A percentile compares a stretch with the other conserved stretches of the same genome.
phyloP scores from a whole-genome alignment of 2,797 vertebrate species.

The Scolopax rusticola region DNA sequence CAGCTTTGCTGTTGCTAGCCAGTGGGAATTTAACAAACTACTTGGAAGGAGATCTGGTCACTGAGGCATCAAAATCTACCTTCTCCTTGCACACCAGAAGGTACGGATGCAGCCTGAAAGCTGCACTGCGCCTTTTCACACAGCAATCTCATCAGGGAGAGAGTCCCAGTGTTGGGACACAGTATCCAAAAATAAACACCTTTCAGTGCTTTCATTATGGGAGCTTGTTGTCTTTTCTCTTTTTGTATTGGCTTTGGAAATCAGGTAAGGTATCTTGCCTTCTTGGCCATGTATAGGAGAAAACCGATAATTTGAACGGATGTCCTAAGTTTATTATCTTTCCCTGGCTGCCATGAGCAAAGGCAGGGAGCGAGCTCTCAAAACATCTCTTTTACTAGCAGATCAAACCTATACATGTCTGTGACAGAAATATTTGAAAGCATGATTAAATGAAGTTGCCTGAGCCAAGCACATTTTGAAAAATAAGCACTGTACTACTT shows the following conservation, averaged over 20 bases:
- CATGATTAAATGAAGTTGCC: background rate
- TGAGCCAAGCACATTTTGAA: background rate
- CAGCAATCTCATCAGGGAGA: slow-evolving; percentile 43
- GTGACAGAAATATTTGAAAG: slow-evolving; percentile 25
- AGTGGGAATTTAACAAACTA: slow-evolving; percentile 85
- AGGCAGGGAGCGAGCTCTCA: background rate
- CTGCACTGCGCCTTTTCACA: slow-evolving; percentile 56
- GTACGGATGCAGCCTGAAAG: slow-evolving; percentile 51
- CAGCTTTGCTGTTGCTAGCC: slow-evolving; percentile 81
- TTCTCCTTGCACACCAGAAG: slow-evolving; percentile 41
- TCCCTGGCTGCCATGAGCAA: background rate
- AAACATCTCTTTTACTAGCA: background rate
- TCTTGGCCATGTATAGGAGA: background rate
- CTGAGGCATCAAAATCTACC: slow-evolving; percentile 67
- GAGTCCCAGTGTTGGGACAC: slow-evolving; percentile 32
- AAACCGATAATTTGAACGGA: background rate
- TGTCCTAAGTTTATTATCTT: slow-evolving; percentile 25
- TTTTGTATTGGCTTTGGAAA: slow-evolving; percentile 43
- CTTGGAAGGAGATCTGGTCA: slow-evolving; percentile 71
- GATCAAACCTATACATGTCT: background rate
- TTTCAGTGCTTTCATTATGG: slow-evolving; percentile 48
- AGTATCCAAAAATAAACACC: slow-evolving; percentile 60
- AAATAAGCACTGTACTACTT: slow-evolving; percentile 15
- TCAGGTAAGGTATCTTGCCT: background rate
- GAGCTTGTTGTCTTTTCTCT: background rate